Evolutionary conservation across 2,888 invertebrate species (phyloP), one percentile per base, ranked within the genome.

Genomic region (Galerucella calmariensis): DNA sequence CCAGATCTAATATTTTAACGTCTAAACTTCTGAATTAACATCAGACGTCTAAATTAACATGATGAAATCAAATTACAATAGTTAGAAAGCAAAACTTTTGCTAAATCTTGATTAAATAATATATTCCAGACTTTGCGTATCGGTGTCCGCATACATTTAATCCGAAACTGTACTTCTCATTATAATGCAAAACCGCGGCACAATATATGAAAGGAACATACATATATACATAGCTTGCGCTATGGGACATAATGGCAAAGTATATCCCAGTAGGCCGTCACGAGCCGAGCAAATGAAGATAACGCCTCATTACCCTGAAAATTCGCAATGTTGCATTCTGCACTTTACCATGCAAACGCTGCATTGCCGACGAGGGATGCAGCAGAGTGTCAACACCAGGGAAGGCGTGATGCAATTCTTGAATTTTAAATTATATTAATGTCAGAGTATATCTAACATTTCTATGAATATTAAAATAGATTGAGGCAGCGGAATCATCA

Each of bases 201-300:
- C 76, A 79, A 79, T 81, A 79, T 81, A 80, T 75, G 74, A 78
- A 75, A 78, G 65, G 20, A 51, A 44, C 71, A 71, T 72, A 59
- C 59, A 72, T 72, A 72, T 67, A 74, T 76, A 78, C 80, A 80
- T 79, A 77, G 76, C 76, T 69, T 74, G 75, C 75, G 73, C 82
- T 81, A 81, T 79, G 80, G 81, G 78, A 78, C 79, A 65, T 79
- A 77, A 80, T 59, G 35, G 46, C 70, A 48, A 48, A 59, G 59
- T 66, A 67, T 72, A 66, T 72, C 73, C 82, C 81, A 76, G 76
- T 82, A 83, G 83, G 83, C 82, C 78, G 79, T 79, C 83, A 83
- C 80, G 81, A 83, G 81, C 83, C 82, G 83, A 79, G 83, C 84
- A 85, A 85, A 85, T 85, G 85, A 84, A 86, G 86, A 87, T 86